phyloP scores from a whole-genome alignment of 2,113 vertebrate genomes.

The Corvus moneduloides region DNA sequence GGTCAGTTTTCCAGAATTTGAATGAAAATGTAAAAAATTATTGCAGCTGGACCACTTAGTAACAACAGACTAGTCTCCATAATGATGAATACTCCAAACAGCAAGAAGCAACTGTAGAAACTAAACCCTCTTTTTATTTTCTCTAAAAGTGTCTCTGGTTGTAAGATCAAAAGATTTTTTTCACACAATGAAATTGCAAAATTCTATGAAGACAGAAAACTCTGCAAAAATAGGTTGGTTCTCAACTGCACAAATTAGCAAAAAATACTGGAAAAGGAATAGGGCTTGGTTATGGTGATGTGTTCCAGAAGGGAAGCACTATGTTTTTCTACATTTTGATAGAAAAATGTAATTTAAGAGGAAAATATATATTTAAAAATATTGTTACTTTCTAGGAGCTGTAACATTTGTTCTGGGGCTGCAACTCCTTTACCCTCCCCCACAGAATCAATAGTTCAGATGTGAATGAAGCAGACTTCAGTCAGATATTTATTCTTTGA shows the following conservation, averaged over 20 bases:
- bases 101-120: neutral
- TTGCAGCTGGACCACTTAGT: neutral
- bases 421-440: neutral
- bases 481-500: neutral
- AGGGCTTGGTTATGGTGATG: neutral
- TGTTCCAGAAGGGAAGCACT: neutral
- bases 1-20: neutral
- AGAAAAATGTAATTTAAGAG: neutral
- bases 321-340: neutral
- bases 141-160: neutral
- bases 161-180: neutral
- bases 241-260: neutral
- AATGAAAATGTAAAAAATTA: neutral
- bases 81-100: neutral
- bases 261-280: neutral
- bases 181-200: neutral
- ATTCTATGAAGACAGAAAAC: neutral
- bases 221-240: neutral
- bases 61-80: neutral
- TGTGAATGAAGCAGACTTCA: neutral
- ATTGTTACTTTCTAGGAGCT: neutral
- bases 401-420: neutral
- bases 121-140: accelerated
- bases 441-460: neutral
- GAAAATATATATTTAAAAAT: neutral